phyloP scores from a whole-genome alignment of 2,797 vertebrate genomes.

The Paedocypris micromegethes region DNA sequence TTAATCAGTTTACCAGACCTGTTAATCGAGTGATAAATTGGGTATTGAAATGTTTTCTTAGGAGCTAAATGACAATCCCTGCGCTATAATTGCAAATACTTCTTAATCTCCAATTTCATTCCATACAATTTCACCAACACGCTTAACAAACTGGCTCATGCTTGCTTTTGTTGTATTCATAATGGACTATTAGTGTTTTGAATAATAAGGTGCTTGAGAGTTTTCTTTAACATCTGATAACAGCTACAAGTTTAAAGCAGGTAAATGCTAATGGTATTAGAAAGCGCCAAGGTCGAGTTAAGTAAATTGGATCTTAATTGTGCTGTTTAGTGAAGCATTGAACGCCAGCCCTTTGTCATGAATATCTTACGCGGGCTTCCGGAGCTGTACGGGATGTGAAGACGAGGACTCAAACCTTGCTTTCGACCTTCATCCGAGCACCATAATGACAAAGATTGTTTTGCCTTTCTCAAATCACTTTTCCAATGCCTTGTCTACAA shows the following conservation, averaged over 20 bases:
- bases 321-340: slow-evolving; percentile 40
- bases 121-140: slow-evolving; percentile 19
- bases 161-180: slow-evolving; percentile 31
- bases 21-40: slow-evolving; percentile 9
- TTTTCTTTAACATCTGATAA: slow-evolving; percentile 38
- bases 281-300: slow-evolving; percentile 44
- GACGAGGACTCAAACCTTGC: slow-evolving; percentile 15
- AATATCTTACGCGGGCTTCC: slow-evolving; percentile 37
- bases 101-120: slow-evolving; percentile 9
- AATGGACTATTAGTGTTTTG: slow-evolving; percentile 43
- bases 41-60: slow-evolving; percentile 10
- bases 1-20: slow-evolving; percentile 1
- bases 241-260: slow-evolving; percentile 32
- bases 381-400: slow-evolving; percentile 9
- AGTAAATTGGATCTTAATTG: slow-evolving; percentile 49
- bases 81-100: not conserved
- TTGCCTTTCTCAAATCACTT: slow-evolving; percentile 29
- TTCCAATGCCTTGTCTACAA: slow-evolving; percentile 25
- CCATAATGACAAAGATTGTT: slow-evolving; percentile 34
- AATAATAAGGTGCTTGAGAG: slow-evolving; percentile 44
- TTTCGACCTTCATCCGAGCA: slow-evolving; percentile 41
- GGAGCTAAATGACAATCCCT: slow-evolving; percentile 14
- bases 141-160: slow-evolving; percentile 25
- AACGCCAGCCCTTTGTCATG: slow-evolving; percentile 38
- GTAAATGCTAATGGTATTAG: slow-evolving; percentile 40